Evolutionary conservation across 2,888 invertebrate species (phyloP).

Genomic region (Rotaria socialis): DNA sequence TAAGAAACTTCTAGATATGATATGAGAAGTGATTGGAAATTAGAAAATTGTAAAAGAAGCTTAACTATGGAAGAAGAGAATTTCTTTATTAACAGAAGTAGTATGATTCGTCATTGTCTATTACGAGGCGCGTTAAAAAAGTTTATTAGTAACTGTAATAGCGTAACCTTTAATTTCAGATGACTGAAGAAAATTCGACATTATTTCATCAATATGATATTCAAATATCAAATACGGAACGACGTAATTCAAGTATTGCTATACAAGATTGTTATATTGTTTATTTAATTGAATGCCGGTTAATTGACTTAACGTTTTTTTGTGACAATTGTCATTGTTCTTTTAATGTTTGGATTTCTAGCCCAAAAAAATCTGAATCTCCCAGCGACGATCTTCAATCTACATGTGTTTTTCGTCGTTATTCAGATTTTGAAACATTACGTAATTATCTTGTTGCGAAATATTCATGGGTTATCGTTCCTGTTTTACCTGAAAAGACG

Average conservation of each 20-base stretch:
- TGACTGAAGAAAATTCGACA: neutral
- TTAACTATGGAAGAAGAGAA: neutral
- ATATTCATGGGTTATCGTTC: constrained; percentile 19
- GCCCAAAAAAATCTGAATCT: neutral
- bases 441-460: constrained; percentile 6
- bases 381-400: neutral
- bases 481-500: constrained; percentile 10
- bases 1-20: too few relatives aligned
- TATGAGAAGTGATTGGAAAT: too few relatives aligned
- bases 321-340: too few relatives aligned
- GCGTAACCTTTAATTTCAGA: neutral
- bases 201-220: constrained; percentile 26
- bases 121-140: neutral
- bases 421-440: constrained; percentile 31
- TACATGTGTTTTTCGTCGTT: constrained; percentile 7
- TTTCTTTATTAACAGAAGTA: too few relatives aligned
- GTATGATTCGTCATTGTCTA: neutral
- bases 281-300: constrained; percentile 28
- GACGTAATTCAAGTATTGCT: constrained; percentile 15
- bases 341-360: neutral
- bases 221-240: constrained; percentile 17
- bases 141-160: neutral
- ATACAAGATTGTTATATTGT: constrained; percentile 33
- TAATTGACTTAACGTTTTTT: too few relatives aligned
- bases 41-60: neutral